Evolutionary conservation across 92 coral and sea anemone genomes (phyloP), one percentile per base, ranked within the genome.

Genomic region (Palythoa caribaeorum): DNA sequence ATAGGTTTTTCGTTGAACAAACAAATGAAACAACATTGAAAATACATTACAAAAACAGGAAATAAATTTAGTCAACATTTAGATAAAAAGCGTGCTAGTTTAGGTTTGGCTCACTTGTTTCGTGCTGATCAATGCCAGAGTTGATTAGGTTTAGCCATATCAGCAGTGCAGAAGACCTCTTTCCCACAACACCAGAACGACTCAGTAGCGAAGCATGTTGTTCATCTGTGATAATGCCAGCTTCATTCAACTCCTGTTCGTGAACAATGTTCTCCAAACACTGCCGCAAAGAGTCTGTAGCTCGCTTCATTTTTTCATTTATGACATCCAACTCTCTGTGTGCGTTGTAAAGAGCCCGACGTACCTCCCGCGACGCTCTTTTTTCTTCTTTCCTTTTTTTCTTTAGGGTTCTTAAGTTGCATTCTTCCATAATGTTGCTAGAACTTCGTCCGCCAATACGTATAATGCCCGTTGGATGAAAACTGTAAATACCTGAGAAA

Each of bases 391-490:
- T 92, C 93, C 89, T 88, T 59, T 88, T 66, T 38, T 94, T 90
- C 84, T 95, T 97, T 4, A 94, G 71, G 12, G 93, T 93, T 9
- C 88, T 77, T 15, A 97, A 90, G 55, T 91, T 91, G 73, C 93
- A 96, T 10, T 85, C 84, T 74, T 92, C 71, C 92, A 97, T 80
- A 38, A 62, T 55, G 72, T 94, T 96, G 39, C 99, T 97, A 62
- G 89, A 91, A 79, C 99, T 95, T 77, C 99, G 87, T 70, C 98
- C 98, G 10, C 99, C 99, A 47, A 97, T 88, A 10, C 99, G 93
- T 13, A 97, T 93, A 55, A 97, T 97, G 14, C 95, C 96, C 54
- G 90, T 70, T 3, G 95, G 93, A 81, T 95, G 98, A 84, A 95
- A 97, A 73, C 89, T 83, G 48, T 92, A 89, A 77, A 97, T 97